These are phyloP conservation scores for Siphlonurus alternatus DNA, from an alignment of 2,888 invertebrate genomes.

Conservation along the genomic window DNA sequence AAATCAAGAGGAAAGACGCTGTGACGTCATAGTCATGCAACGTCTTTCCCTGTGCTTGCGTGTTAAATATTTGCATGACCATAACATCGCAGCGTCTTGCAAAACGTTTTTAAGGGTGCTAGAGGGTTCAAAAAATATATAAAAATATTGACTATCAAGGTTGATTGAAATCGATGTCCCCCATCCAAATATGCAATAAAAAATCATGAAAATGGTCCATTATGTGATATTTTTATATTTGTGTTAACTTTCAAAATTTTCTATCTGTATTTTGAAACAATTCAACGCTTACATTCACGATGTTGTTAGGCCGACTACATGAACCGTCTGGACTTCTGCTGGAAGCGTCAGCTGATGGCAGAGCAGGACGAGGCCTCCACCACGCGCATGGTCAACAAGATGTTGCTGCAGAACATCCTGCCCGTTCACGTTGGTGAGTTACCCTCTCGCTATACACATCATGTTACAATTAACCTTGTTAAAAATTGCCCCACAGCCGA, in stretches of 20 bases:
- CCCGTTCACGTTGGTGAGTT: conserved; percentile 73
- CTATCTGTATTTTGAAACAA: background rate
- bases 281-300: background rate
- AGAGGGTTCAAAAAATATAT: too few species aligned
- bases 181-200: background rate
- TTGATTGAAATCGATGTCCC: too few species aligned
- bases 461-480: too few species aligned
- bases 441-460: too few species aligned
- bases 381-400: conserved; percentile 74
- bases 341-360: conserved; percentile 56
- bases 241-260: background rate
- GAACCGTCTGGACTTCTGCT: conserved; percentile 69
- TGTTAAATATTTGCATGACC: too few species aligned
- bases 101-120: too few species aligned
- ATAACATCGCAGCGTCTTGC: too few species aligned
- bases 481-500: too few species aligned
- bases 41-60: background rate
- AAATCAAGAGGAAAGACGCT: too few species aligned
- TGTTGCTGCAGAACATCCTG: conserved; percentile 79
- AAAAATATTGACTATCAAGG: too few species aligned
- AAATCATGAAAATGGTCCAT: background rate
- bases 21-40: conserved; percentile 13
- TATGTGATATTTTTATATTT: background rate
- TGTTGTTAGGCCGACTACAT: conserved; percentile 55
- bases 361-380: conserved; percentile 75